Conservation (phyloP, 2,797 vertebrate genomes). For the Heterohyrax brucei region DNA sequence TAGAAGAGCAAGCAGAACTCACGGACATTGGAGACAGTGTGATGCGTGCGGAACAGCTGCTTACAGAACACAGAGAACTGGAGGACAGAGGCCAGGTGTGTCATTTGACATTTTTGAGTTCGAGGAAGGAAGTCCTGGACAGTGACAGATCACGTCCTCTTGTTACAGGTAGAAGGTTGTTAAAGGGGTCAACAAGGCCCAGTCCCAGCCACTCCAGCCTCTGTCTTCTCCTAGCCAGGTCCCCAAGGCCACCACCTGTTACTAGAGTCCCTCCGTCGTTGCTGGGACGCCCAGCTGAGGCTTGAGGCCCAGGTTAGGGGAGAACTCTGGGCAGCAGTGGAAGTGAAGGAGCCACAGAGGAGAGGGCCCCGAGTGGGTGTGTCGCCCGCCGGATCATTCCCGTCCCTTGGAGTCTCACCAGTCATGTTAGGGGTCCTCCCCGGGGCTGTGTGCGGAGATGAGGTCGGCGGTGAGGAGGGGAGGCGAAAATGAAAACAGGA, state of each 20-base stretch:
- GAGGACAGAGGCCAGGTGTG: conserved; percentile 95
- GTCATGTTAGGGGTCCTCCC: not conserved
- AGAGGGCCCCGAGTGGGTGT: not conserved
- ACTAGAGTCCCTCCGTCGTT: not conserved
- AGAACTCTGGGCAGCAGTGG: not conserved
- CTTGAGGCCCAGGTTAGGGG: not conserved
- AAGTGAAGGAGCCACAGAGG: not conserved
- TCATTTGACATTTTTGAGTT: not conserved
- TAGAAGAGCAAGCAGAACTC: conserved; percentile 92
- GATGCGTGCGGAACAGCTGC: conserved; percentile 93
- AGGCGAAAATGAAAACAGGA: not conserved
- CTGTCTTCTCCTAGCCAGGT: too few species aligned
- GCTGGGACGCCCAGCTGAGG: fast-evolving
- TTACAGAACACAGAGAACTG: conserved; percentile 94
- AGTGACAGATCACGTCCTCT: not conserved
- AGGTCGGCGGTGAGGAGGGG: not conserved
- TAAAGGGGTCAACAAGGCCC: not conserved
- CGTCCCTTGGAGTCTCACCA: not conserved
- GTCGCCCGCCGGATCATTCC: too few species aligned
- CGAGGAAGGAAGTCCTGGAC: not conserved
- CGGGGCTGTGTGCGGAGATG: not conserved
- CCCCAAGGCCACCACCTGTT: not conserved
- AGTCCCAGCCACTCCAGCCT: not conserved
- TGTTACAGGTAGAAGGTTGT: not conserved
- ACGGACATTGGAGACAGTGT: conserved; percentile 94